Conservation (phyloP, 2,888 invertebrate genomes). For the Tipula unca region DNA sequence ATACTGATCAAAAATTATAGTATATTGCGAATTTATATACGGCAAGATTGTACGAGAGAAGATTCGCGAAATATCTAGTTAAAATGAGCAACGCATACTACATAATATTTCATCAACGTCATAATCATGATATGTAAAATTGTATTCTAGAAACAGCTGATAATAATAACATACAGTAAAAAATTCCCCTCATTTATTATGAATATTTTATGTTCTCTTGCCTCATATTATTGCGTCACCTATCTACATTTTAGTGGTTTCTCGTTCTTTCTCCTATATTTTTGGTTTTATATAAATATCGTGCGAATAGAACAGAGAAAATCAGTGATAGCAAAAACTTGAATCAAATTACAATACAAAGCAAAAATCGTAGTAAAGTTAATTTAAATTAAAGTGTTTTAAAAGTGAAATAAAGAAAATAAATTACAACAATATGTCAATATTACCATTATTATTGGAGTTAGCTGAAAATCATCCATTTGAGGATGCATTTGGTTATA, state of each 20-base stretch:
- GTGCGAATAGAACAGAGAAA: not conserved
- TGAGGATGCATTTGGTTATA: not conserved
- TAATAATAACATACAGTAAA: too few species aligned
- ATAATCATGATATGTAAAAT: too few species aligned
- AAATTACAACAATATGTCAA: not conserved
- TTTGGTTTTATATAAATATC: not conserved
- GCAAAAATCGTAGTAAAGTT: not conserved
- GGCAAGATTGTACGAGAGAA: too few species aligned
- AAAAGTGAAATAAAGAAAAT: not conserved
- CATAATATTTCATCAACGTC: too few species aligned
- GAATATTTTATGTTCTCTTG: not conserved
- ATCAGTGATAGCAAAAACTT: not conserved
- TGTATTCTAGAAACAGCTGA: too few species aligned
- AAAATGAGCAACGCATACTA: too few species aligned
- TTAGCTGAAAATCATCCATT: not conserved
- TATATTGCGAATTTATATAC: too few species aligned
- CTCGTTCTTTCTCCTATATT: not conserved
- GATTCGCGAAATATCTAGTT: too few species aligned
- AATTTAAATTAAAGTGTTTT: not conserved
- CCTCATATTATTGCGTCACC: not conserved
- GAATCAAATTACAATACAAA: not conserved
- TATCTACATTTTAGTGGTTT: not conserved
- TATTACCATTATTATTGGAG: not conserved
- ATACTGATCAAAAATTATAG: too few species aligned
- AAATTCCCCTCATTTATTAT: too few species aligned